These are phyloP conservation scores for Girardinus metallicus DNA, from an alignment of 2,797 vertebrate genomes.

Conservation along the genomic window DNA sequence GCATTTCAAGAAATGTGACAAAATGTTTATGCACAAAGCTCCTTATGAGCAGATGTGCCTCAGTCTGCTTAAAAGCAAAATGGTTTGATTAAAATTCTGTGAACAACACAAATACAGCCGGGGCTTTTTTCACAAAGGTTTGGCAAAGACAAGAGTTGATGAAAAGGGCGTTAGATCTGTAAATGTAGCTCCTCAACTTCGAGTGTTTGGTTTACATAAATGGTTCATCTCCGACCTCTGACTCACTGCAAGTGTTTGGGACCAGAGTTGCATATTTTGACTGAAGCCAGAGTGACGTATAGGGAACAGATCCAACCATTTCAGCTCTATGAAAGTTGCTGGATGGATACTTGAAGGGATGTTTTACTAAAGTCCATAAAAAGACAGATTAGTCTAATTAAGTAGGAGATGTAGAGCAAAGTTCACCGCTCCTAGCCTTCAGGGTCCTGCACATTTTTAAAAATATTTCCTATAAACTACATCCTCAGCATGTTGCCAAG, in stretches of 20 bases:
- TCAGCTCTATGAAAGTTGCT: neutral
- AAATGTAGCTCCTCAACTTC: neutral
- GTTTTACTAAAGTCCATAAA: neutral
- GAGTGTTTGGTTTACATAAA: neutral
- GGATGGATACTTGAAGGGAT: neutral
- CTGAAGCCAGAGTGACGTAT: neutral
- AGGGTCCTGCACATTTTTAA: neutral
- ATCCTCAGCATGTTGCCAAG: neutral
- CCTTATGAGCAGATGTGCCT: neutral
- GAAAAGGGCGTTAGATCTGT: neutral
- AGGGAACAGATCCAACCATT: neutral
- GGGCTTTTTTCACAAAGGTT: neutral
- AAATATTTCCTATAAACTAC: neutral
- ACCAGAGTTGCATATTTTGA: neutral
- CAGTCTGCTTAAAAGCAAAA: neutral
- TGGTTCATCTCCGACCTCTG: neutral
- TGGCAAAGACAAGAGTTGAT: neutral
- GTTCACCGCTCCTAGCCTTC: neutral
- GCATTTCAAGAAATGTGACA: conserved; percentile 2
- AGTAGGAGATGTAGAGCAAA: neutral
- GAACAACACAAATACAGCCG: neutral
- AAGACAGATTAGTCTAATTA: neutral
- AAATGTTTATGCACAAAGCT: neutral
- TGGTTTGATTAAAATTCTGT: neutral
- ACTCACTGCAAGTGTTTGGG: neutral